Percentiles rank a stretch among this genome's conserved stretches.
These are phyloP conservation scores for Asarcornis scutulata DNA, from an alignment of 2,113 vertebrate species.

Conservation along the genomic window DNA sequence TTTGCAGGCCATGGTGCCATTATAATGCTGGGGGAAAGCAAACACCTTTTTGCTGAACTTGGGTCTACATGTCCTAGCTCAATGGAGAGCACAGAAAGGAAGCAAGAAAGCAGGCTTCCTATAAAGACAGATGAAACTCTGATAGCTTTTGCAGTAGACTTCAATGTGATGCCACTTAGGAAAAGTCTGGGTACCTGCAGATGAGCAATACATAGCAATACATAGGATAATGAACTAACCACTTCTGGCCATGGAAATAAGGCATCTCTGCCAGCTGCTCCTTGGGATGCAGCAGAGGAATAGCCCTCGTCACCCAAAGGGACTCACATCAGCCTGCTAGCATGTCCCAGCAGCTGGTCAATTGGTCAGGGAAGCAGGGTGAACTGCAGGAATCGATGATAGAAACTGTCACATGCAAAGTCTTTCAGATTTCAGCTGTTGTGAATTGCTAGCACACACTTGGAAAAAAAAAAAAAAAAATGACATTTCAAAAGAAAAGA, in stretches of 20 bases:
- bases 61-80: background rate
- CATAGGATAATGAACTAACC: accelerated
- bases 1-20: background rate
- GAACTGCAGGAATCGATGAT: background rate
- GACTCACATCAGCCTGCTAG: too few species aligned
- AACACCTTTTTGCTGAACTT: background rate
- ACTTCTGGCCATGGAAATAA: background rate
- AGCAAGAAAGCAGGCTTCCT: background rate
- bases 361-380: background rate
- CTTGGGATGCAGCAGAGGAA: background rate
- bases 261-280: background rate
- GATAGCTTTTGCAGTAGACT: background rate
- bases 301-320: too few species aligned
- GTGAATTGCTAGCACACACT: background rate
- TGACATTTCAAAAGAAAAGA: background rate
- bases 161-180: background rate
- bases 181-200: accelerated
- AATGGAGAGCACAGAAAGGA: background rate
- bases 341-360: too few species aligned
- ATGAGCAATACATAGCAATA: background rate
- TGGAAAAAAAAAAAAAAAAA: background rate
- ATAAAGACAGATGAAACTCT: background rate
- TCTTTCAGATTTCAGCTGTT: background rate
- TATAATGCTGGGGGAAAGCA: background rate
- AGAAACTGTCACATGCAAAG: background rate